phyloP scores from a whole-genome alignment of 2,113 vertebrate genomes.

The Morone saxatilis region DNA sequence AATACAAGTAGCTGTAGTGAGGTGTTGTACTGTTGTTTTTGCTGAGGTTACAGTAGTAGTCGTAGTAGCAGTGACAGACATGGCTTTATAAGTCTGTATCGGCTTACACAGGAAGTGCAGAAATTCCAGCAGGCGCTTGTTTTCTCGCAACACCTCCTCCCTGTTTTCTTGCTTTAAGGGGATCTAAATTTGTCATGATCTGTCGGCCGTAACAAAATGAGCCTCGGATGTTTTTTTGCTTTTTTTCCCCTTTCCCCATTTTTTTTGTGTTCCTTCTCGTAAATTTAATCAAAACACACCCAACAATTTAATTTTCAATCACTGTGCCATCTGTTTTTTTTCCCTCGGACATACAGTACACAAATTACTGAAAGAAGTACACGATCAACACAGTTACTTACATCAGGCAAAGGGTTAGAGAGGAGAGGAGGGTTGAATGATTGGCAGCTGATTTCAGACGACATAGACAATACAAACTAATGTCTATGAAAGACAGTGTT shows the following conservation, averaged over 20 bases:
- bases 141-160: constrained; percentile 64
- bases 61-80: constrained; percentile 65
- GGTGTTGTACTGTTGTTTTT: constrained; percentile 58
- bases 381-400: constrained; percentile 84
- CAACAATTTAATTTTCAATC: constrained; percentile 64
- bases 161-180: constrained; percentile 52
- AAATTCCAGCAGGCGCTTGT: constrained; percentile 39
- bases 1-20: constrained; percentile 64
- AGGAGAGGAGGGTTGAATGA: constrained; percentile 62
- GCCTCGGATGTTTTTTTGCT: constrained; percentile 25
- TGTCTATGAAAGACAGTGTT: constrained; percentile 73
- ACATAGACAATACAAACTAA: constrained; percentile 78
- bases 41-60: constrained; percentile 65
- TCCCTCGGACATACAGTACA: constrained; percentile 80
- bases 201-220: constrained; percentile 39
- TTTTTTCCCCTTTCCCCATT: not conserved
- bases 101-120: constrained; percentile 62
- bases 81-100: constrained; percentile 58
- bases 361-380: constrained; percentile 82
- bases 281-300: constrained; percentile 73
- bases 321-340: constrained; percentile 57
- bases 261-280: constrained; percentile 36
- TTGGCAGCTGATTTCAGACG: constrained; percentile 77
- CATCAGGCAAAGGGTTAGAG: constrained; percentile 77
- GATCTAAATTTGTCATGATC: constrained; percentile 65